Base-by-base conservation (phyloP, 2,797 vertebrate genomes). In the Argentina silus region DNA sequence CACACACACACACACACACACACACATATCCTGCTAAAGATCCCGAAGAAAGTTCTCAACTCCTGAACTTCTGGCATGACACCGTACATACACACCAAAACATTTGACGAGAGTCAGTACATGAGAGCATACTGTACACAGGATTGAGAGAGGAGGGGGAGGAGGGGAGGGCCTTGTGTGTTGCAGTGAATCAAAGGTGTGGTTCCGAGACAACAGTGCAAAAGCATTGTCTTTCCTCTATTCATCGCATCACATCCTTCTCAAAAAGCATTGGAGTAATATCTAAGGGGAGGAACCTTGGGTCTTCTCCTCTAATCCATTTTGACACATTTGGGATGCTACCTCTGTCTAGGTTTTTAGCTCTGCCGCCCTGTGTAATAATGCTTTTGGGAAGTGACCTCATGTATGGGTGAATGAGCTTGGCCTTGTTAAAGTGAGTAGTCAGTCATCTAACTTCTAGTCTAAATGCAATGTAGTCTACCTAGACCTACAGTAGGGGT, bases 51-150 rank as follows among this genome's bases (percentile, higher is more conserved):
- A 84, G 84, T 77, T 89, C 90, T 93, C 92, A 95, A 94, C 94
- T 94, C 78, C 88, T 94, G 92, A 95, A 94, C 93, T 94, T 95
- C 92, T 91, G 91, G 93, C 91, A 93, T 87, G 88, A 93, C 91
- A 83, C 80, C 43, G 2, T 21, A 17, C 6, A 14, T 4, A 1
- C 14, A 8, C 7, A 51, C 27, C 27, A 36, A 36, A 36, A 36
- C 27, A 36, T 36, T 36, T 36, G 27, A 36, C 27, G 4, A 36
- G 27, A 4, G 27, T 36, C 27, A 36, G 27, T 36, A 4, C 27
- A 36, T 1, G 27, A 36, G 2, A 4, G 27, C 27, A 36, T 36
- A n/a, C n/a, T n/a, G n/a, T n/a, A 36, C 27, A 36, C 27, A 36
- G 27, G 27, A 36, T 36, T 36, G 27, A 36, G 27, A 36, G 27